Percentiles rank a stretch among this genome's conserved stretches.
These are phyloP conservation scores for Aphelinus atriplicis DNA, from an alignment of 1,140 invertebrate genomes.

Conservation along the genomic window DNA sequence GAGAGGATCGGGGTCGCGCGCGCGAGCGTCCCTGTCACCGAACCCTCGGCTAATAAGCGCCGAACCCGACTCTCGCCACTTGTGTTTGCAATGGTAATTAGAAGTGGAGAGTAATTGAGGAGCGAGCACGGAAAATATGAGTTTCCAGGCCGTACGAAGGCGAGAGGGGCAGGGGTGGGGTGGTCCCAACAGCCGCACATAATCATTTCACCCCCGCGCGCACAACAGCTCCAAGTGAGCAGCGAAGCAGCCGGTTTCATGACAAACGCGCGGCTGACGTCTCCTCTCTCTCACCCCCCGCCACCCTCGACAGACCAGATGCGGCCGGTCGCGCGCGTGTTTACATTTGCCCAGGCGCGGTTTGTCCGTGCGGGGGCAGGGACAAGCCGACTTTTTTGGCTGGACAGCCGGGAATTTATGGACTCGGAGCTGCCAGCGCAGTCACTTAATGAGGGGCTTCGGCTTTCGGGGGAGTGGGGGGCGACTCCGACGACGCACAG, in stretches of 20 bases:
- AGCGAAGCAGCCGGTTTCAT: not conserved
- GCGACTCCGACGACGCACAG: too few relatives aligned
- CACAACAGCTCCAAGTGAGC: slow-evolving; percentile 20
- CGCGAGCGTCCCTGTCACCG: too few relatives aligned
- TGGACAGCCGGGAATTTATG: too few relatives aligned
- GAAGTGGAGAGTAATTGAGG: slow-evolving; percentile 42
- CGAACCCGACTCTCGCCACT: slow-evolving; percentile 35
- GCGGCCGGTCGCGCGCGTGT: not conserved
- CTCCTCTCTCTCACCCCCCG: not conserved
- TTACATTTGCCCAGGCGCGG: slow-evolving; percentile 6
- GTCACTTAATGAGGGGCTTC: too few relatives aligned
- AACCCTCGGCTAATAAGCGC: slow-evolving; percentile 25
- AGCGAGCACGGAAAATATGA: slow-evolving; percentile 12
- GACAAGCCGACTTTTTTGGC: not conserved
- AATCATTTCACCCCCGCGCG: slow-evolving; percentile 11
- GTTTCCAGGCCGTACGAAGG: not conserved
- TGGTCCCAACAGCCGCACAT: not conserved
- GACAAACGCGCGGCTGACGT: not conserved
- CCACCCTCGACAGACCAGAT: not conserved
- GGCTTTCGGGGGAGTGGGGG: too few relatives aligned
- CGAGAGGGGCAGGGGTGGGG: not conserved
- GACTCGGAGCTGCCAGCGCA: too few relatives aligned
- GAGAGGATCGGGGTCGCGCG: not conserved
- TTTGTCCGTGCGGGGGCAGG: not conserved
- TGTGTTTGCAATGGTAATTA: slow-evolving; percentile 63